Base-by-base conservation (phyloP, 2,113 vertebrate species). In the Rutilus rutilus region DNA sequence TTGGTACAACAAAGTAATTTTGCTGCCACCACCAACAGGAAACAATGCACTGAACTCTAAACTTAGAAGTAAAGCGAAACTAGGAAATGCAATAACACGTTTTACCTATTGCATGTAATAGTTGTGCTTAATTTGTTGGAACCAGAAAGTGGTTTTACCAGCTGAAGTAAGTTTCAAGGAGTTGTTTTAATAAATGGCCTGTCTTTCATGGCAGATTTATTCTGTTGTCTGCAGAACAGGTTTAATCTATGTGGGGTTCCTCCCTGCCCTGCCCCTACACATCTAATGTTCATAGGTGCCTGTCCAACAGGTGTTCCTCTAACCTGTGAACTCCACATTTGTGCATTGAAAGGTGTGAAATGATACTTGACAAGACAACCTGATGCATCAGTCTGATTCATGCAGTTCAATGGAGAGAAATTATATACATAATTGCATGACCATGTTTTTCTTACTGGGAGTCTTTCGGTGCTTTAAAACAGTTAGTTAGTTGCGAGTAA, bases 181-280 rank as follows among this genome's bases (percentile, higher is more conserved):
- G 50, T 54, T 73, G 81, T 39, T 71, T 59, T 71, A 59, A 59
- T 36, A 36, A 17, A 64, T 57, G 5, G 10, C 39, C 39, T 33
- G 65, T 74, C 33, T 50, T 25, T 79, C 36, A 85, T 11, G 17
- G 76, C 15, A 57, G 50, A 39, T 80, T 82, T 84, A 30, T 65
- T 9, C 52, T 67, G 78, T 82, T 86, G 76, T 91, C 88, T 87
- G 89, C 45, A 5, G 86, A 93, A 94, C 94, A 88, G 91, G 93
- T 94, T 94, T 90, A 84, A 52, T 57, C 42, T 54, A 57, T n/a
- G 17, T 57, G 27, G n/a, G 87, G 85, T 88, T 64, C 45, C 86
- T 89, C 84, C 80, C n/a, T 36, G 78, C 81, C 19, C 81, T 87
- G 74, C 90, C 89, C 50, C 76, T 57, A 21, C 17, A 23, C 57